Conservation (phyloP, 2,888 invertebrate species). For the Pediacus dermestoides region DNA sequence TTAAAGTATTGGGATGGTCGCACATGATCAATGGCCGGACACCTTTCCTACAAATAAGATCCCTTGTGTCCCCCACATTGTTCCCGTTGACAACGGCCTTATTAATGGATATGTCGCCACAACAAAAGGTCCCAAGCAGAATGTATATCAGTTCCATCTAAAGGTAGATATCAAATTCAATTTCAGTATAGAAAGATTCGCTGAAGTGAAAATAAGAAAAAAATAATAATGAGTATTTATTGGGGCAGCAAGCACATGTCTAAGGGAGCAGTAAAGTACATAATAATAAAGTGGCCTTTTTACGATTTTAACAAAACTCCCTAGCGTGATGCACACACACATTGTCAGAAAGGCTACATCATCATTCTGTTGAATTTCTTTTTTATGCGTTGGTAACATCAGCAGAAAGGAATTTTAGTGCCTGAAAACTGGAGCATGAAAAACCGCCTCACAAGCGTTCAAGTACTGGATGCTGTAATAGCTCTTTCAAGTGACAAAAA, state of each 20-base stretch:
- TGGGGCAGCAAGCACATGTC: too few species aligned
- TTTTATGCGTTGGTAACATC: conserved; percentile 24
- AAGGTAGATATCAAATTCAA: too few species aligned
- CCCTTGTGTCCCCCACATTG: conserved; percentile 14
- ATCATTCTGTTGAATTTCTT: conserved; percentile 21
- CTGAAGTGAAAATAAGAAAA: too few species aligned
- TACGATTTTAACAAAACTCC: conserved; percentile 4
- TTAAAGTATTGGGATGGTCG: too few species aligned
- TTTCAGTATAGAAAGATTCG: too few species aligned
- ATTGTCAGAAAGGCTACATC: conserved; percentile 22
- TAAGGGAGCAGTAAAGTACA: conserved; percentile 4
- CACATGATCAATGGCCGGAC: too few species aligned
- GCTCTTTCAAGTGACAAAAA: not conserved
- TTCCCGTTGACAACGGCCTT: conserved; percentile 20
- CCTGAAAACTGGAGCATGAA: conserved; percentile 19
- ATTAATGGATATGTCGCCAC: conserved; percentile 25
- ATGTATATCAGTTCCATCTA: too few species aligned
- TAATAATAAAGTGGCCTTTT: conserved; percentile 4
- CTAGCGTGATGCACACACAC: conserved; percentile 14
- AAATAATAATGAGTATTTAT: too few species aligned
- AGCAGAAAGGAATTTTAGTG: conserved; percentile 24
- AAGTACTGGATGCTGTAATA: not conserved
- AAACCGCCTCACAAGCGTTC: conserved; percentile 16
- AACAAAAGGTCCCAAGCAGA: conserved; percentile 1
- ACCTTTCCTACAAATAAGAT: too few species aligned